These are phyloP conservation scores for Emydura subglobosa DNA, from an alignment of 2,113 vertebrate genomes.

Conservation along the genomic window DNA sequence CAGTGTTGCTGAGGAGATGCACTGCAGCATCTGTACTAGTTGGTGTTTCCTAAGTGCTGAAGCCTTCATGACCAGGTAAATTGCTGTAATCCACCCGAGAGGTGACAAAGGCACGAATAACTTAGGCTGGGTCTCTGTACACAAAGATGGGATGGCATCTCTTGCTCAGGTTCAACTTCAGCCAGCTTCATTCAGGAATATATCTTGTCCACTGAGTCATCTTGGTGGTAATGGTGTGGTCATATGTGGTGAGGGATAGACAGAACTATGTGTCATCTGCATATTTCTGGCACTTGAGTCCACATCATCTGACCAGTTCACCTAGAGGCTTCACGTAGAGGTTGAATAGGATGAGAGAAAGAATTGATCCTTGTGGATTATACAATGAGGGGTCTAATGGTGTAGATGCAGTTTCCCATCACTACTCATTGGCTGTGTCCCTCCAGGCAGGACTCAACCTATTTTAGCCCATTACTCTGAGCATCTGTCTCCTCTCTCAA, in stretches of 20 bases:
- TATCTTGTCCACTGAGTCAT: not conserved
- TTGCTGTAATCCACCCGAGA: no score
- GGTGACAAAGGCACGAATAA: no score
- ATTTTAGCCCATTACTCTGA: not conserved
- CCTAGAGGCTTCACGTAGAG: not conserved
- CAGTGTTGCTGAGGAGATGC: no score
- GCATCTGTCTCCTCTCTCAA: not conserved
- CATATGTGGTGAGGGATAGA: not conserved
- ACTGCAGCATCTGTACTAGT: no score
- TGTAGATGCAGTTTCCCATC: not conserved
- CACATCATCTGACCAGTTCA: not conserved
- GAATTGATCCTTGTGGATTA: not conserved
- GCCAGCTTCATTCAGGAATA: rapidly evolving
- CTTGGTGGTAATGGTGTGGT: not conserved
- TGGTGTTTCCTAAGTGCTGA: no score
- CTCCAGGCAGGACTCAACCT: not conserved
- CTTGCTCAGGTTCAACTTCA: no score
- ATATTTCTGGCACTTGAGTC: not conserved
- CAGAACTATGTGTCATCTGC: not conserved
- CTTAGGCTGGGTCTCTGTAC: no score
- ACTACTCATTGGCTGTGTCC: not conserved
- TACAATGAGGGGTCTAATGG: not conserved
- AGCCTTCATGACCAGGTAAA: no score
- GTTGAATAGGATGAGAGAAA: not conserved
- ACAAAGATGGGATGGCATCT: no score